These are phyloP conservation scores for Ictalurus furcatus DNA, from an alignment of 2,113 vertebrate genomes.

Conservation along the genomic window DNA sequence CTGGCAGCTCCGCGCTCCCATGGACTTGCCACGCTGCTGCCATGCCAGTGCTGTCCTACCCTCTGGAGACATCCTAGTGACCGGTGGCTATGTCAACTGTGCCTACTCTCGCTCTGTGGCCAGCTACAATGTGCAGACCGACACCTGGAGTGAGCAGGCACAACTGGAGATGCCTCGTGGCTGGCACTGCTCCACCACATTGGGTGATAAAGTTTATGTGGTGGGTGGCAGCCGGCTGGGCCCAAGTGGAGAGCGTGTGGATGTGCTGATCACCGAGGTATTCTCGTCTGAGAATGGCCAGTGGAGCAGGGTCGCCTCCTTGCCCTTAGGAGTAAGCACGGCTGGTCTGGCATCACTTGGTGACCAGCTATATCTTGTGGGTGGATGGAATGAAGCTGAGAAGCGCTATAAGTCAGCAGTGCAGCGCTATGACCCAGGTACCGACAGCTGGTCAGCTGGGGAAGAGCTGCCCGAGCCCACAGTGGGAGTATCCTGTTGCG, in stretches of 20 bases:
- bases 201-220: conserved; percentile 71
- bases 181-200: conserved; percentile 77
- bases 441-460: conserved; percentile 73
- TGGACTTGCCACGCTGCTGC: conserved; percentile 81
- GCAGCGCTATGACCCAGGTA: conserved; percentile 76
- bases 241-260: conserved; percentile 74
- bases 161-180: conserved; percentile 75
- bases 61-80: conserved; percentile 76
- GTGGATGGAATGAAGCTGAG: conserved; percentile 80
- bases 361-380: conserved; percentile 73
- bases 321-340: conserved; percentile 78
- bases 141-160: conserved; percentile 73
- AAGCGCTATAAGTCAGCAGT: conserved; percentile 80
- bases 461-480: conserved; percentile 79
- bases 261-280: conserved; percentile 76
- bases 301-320: conserved; percentile 72
- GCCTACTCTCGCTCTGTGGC: conserved; percentile 78
- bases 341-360: conserved; percentile 73
- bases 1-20: conserved; percentile 77
- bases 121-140: conserved; percentile 67
- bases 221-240: conserved; percentile 82
- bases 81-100: conserved; percentile 79
- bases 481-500: conserved; percentile 81
- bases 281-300: conserved; percentile 65
- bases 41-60: conserved; percentile 75